Conservation (phyloP, 2,888 invertebrate species). For the Stegana nigrithorax region DNA sequence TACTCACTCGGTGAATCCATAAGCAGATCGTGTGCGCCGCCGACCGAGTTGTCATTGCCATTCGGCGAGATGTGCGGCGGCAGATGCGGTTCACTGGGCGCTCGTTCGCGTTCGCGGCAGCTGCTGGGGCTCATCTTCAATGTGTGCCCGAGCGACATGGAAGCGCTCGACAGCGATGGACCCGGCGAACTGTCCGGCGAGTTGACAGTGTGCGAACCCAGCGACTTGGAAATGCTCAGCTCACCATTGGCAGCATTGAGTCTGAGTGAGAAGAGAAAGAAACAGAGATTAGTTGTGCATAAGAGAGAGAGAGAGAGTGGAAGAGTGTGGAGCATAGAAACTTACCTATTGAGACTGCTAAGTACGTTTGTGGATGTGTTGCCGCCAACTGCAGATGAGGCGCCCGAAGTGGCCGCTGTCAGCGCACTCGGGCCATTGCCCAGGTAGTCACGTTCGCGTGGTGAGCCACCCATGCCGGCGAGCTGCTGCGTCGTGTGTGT, state of each 20-base stretch:
- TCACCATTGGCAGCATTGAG: slow-evolving; percentile 83
- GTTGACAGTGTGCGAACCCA: slow-evolving; percentile 70
- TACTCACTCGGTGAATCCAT: slow-evolving; percentile 88
- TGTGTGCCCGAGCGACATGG: slow-evolving; percentile 57
- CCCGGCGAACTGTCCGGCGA: slow-evolving; percentile 57
- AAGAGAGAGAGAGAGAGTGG: not conserved
- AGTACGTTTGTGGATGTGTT: slow-evolving; percentile 69
- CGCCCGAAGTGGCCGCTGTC: slow-evolving; percentile 3
- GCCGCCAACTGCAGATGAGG: slow-evolving; percentile 35
- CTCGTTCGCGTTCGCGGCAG: slow-evolving; percentile 66
- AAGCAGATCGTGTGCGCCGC: slow-evolving; percentile 74
- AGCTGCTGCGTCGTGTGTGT: slow-evolving; percentile 22
- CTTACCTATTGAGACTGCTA: slow-evolving; percentile 77
- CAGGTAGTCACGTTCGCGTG: slow-evolving; percentile 59
- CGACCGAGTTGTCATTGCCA: slow-evolving; percentile 74
- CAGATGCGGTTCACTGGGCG: slow-evolving; percentile 53
- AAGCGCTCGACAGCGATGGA: slow-evolving; percentile 46
- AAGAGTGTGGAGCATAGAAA: slow-evolving; percentile 1
- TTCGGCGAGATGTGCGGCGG: slow-evolving; percentile 72
- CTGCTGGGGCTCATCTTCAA: slow-evolving; percentile 76
- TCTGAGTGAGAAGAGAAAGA: slow-evolving; percentile 65
- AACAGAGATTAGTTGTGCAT: not conserved
- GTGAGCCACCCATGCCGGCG: slow-evolving; percentile 39
- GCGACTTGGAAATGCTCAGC: slow-evolving; percentile 84
- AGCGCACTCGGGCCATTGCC: slow-evolving; percentile 53